A percentile compares a stretch with the other conserved stretches of the same genome.
phyloP scores from a whole-genome alignment of 2,797 vertebrate genomes.

The Gastrophryne carolinensis region DNA sequence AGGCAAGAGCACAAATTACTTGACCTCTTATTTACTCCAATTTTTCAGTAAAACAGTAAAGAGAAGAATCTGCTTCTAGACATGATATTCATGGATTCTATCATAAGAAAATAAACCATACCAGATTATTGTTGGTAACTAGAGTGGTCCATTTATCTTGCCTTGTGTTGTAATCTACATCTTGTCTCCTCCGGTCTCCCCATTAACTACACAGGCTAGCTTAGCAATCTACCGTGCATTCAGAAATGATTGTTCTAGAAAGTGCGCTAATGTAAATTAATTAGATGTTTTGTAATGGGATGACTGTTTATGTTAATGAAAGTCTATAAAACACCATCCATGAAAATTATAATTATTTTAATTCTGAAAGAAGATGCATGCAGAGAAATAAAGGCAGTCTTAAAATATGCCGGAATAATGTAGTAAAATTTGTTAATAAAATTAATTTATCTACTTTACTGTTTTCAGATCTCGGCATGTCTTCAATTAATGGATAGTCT shows the following conservation, averaged over 20 bases:
- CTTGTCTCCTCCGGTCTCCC: slow-evolving; percentile 26
- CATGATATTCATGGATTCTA: neutral
- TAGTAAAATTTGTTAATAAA: slow-evolving; percentile 57
- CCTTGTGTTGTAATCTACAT: slow-evolving; percentile 31
- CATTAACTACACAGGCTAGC: slow-evolving; percentile 44
- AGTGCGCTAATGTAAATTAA: slow-evolving; percentile 50
- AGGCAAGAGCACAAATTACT: too few species aligned
- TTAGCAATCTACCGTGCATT: slow-evolving; percentile 42
- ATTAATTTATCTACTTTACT: slow-evolving; percentile 59
- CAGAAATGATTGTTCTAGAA: slow-evolving; percentile 46
- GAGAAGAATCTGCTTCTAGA: neutral
- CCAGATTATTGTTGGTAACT: slow-evolving; percentile 28
- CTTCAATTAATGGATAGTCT: slow-evolving; percentile 58
- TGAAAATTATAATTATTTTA: slow-evolving; percentile 52
- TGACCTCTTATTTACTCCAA: too few species aligned
- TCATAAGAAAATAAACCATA: neutral
- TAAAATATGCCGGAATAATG: slow-evolving; percentile 50
- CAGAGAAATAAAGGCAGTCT: slow-evolving; percentile 29
- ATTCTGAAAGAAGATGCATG: slow-evolving; percentile 38
- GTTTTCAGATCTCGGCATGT: slow-evolving; percentile 59
- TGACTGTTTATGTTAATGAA: slow-evolving; percentile 53
- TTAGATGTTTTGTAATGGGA: slow-evolving; percentile 52
- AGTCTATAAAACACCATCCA: slow-evolving; percentile 51
- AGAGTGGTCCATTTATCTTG: slow-evolving; percentile 17
- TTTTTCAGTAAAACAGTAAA: too few species aligned